These are phyloP conservation scores for Leptodactylus fallax DNA, from an alignment of 2,797 vertebrate species.

Conservation along the genomic window DNA sequence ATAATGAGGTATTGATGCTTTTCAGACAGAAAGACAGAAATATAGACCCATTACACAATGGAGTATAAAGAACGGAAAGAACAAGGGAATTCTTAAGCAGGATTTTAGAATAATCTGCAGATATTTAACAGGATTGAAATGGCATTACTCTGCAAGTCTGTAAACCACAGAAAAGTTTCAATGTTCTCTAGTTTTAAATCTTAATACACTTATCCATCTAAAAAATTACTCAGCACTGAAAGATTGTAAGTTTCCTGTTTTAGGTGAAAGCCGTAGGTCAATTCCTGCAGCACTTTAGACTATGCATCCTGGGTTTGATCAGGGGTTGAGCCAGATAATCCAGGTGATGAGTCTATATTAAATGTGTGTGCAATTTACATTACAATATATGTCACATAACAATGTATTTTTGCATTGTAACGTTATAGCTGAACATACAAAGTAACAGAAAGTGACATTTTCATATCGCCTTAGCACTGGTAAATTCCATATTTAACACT, in stretches of 20 bases:
- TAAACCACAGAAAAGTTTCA: not conserved
- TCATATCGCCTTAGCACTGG: no score
- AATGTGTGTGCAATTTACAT: no score
- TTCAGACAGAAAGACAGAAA: not conserved
- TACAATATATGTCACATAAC: no score
- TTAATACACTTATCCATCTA: not conserved
- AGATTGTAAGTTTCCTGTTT: not conserved
- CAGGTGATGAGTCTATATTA: not conserved
- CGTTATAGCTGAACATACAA: no score
- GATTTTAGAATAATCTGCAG: conserved; percentile 18
- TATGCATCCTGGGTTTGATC: not conserved
- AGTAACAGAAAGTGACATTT: no score
- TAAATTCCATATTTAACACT: no score
- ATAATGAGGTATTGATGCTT: not conserved
- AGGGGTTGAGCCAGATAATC: not conserved
- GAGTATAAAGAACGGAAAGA: not conserved
- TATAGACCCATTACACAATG: not conserved
- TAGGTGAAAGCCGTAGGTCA: not conserved
- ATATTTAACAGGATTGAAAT: not conserved
- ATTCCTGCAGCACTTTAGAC: not conserved
- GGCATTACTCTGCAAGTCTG: not conserved
- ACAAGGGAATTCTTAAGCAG: not conserved
- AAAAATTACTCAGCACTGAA: not conserved
- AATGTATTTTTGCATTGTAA: no score
- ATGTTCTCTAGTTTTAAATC: not conserved